Conservation (phyloP, 2,888 invertebrate species). For the Atethmia centrago region DNA sequence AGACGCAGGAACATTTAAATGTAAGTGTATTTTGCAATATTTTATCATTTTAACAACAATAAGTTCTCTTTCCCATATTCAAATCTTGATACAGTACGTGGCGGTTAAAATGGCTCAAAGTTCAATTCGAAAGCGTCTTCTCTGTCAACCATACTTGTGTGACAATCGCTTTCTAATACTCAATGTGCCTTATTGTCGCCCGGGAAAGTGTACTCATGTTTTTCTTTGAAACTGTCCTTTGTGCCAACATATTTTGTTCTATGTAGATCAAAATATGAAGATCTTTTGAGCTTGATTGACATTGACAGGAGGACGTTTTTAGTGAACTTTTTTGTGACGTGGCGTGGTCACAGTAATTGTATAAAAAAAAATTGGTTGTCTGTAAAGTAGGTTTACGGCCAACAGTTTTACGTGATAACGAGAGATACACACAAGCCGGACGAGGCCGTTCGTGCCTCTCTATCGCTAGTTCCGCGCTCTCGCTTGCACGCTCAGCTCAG, state of each 20-base stretch:
- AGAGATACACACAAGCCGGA: too few relatives aligned
- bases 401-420: too few relatives aligned
- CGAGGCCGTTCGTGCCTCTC: too few relatives aligned
- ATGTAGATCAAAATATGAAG: not conserved
- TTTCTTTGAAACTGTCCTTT: not conserved
- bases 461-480: too few relatives aligned
- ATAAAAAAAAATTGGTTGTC: too few relatives aligned
- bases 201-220: not conserved
- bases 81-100: not conserved
- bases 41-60: not conserved
- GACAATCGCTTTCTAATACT: not conserved
- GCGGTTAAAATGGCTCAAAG: not conserved
- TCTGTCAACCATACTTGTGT: not conserved
- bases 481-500: too few relatives aligned
- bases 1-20: constrained; percentile 98
- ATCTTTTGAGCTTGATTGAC: not conserved
- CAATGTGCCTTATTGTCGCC: not conserved
- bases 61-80: not conserved
- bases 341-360: not conserved
- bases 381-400: too few relatives aligned
- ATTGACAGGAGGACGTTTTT: not conserved
- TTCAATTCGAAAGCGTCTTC: not conserved
- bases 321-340: too few relatives aligned
- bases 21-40: constrained; percentile 90
- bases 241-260: not conserved